Evolutionary conservation across 2,797 vertebrate species (phyloP).

Genomic region (Buceros bicornis): DNA sequence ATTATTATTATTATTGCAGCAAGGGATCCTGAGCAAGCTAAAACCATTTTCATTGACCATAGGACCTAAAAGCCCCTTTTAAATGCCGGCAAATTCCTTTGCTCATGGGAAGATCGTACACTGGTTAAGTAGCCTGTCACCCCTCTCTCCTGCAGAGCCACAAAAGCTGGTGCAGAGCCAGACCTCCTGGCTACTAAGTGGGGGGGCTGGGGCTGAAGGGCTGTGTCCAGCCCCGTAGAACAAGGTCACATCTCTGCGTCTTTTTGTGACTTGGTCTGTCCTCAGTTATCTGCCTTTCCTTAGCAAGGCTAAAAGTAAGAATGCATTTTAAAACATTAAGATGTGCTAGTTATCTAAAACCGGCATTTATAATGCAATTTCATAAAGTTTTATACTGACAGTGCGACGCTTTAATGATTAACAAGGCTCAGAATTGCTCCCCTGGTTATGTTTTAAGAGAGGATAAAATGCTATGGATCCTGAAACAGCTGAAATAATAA

Average conservation of each 20-base stretch:
- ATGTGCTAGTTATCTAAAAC: constrained; percentile 73
- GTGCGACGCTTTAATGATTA: constrained; percentile 77
- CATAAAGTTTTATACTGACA: constrained; percentile 77
- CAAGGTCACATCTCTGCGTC: background rate
- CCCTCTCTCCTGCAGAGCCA: background rate
- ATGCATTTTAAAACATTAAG: constrained; percentile 70
- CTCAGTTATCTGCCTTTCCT: constrained; percentile 53
- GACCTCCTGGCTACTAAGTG: accelerated
- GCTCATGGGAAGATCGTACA: background rate
- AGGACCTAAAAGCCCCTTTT: background rate
- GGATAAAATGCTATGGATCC: constrained; percentile 70
- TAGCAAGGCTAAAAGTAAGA: constrained; percentile 59
- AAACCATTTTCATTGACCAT: background rate
- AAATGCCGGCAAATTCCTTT: constrained; percentile 2
- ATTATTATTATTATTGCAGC: background rate
- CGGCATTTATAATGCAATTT: constrained; percentile 77
- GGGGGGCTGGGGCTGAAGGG: background rate
- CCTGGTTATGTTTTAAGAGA: constrained; percentile 69
- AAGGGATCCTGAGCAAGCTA: background rate
- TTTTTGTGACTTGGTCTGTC: background rate
- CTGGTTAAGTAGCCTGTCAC: background rate
- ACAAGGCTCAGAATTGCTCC: constrained; percentile 78
- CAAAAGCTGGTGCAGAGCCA: background rate
- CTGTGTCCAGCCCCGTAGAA: background rate
- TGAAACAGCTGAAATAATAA: constrained; percentile 61